Conservation (phyloP, 2,113 vertebrate species). For the Camelus bactrianus region DNA sequence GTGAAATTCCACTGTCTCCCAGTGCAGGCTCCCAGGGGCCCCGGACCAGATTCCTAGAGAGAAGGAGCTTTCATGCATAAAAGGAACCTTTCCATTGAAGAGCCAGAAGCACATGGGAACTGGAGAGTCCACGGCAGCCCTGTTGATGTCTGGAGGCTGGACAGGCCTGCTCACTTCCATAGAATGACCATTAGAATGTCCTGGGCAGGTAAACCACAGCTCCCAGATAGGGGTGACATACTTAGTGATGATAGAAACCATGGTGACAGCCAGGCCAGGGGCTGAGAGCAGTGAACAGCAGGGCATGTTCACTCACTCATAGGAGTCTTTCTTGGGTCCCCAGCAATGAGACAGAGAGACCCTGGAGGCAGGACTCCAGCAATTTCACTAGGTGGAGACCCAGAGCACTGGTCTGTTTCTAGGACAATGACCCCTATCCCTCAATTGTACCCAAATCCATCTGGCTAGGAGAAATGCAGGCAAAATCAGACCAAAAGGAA, state of each 20-base stretch:
- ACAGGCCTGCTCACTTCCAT: background rate
- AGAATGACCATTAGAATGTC: too few relatives aligned
- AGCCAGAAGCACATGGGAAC: background rate
- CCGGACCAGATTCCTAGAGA: background rate
- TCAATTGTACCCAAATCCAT: background rate
- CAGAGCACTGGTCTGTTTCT: background rate
- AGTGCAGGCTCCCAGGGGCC: background rate
- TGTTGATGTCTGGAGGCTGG: background rate
- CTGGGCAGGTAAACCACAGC: background rate
- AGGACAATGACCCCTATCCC: background rate
- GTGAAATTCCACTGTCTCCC: background rate
- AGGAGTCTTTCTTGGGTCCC: background rate
- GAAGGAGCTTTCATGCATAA: background rate
- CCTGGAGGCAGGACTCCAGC: background rate
- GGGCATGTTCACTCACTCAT: too few relatives aligned
- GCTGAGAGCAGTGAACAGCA: background rate
- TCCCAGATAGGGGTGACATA: background rate
- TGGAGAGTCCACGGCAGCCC: background rate
- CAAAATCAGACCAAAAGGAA: background rate
- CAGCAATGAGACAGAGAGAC: background rate
- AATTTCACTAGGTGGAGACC: background rate
- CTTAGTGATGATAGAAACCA: background rate
- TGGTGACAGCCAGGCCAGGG: background rate
- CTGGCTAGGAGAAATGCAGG: background rate
- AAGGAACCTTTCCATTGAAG: background rate